These are phyloP conservation scores for Montipora efflorescens DNA, from an alignment of 64 coral and sea anemone species.

Conservation along the genomic window DNA sequence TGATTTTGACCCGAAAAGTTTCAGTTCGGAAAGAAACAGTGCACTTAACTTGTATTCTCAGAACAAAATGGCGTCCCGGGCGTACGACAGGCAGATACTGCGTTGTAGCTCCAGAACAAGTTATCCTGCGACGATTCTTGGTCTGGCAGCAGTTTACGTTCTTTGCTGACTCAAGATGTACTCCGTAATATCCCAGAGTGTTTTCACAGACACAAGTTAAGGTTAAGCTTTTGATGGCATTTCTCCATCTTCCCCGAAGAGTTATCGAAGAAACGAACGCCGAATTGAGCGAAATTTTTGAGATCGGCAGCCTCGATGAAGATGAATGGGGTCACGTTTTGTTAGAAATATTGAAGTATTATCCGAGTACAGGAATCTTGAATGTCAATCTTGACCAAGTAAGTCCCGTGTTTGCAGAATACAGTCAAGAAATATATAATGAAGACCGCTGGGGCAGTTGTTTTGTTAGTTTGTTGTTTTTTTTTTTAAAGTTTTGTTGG, in stretches of 20 bases:
- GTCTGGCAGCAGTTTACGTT: constrained; percentile 94
- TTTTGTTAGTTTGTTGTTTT: no score
- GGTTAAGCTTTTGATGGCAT: constrained; percentile 95
- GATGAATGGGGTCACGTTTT: constrained; percentile 98
- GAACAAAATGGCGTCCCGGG: constrained; percentile 79
- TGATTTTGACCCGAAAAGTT: no score
- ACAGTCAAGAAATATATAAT: constrained; percentile 56
- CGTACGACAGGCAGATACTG: constrained; percentile 63
- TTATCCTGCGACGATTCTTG: constrained; percentile 97
- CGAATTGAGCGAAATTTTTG: constrained; percentile 91
- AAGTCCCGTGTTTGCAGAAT: constrained; percentile 89
- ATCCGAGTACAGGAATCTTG: constrained; percentile 89
- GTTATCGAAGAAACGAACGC: constrained; percentile 90
- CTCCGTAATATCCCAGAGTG: constrained; percentile 97
- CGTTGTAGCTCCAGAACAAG: constrained; percentile 78
- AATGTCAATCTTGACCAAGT: constrained; percentile 92
- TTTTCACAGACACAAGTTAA: constrained; percentile 97
- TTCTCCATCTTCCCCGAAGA: constrained; percentile 94
- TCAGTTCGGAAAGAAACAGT: no score
- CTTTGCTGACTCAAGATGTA: constrained; percentile 90
- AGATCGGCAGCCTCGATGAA: constrained; percentile 90
- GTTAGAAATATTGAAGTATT: constrained; percentile 93
- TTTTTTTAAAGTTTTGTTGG: no score
- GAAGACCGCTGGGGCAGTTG: constrained; percentile 29
- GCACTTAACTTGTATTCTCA: background rate